Percentiles rank a stretch among this genome's conserved stretches.
phyloP scores from a whole-genome alignment of 2,113 vertebrate genomes.

The Ictidomys tridecemlineatus region DNA sequence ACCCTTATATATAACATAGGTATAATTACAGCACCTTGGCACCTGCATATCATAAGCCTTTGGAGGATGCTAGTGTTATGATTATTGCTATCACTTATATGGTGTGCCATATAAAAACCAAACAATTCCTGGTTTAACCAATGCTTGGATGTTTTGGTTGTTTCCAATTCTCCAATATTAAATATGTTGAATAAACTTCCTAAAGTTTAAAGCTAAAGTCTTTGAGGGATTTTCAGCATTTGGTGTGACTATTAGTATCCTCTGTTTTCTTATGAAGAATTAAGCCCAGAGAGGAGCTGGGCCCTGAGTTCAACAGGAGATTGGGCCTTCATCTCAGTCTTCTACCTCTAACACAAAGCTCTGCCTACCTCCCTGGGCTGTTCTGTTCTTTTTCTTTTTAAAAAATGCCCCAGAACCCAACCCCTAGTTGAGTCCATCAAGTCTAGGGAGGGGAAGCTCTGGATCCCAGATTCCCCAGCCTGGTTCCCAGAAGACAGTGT shows the following conservation, averaged over 20 bases:
- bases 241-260: not conserved
- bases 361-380: not conserved
- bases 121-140: not conserved
- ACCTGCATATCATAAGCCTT: not conserved
- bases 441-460: not conserved
- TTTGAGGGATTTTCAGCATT: not conserved
- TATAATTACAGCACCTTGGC: not conserved
- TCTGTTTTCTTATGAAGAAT: not conserved
- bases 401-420: accelerated
- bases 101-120: not conserved
- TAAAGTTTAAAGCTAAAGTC: not conserved
- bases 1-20: not conserved
- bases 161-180: not conserved
- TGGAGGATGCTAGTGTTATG: not conserved
- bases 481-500: not conserved
- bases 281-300: not conserved
- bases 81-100: not conserved
- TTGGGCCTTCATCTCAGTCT: not conserved
- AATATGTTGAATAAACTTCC: not conserved
- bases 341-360: not conserved
- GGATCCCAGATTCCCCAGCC: not conserved
- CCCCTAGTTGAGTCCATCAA: not conserved
- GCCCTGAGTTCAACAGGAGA: not conserved
- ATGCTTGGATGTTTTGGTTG: accelerated
- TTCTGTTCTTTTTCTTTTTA: not conserved